Evolutionary conservation across 2,888 invertebrate species (phyloP).

Genomic region (Netelia virgata): DNA sequence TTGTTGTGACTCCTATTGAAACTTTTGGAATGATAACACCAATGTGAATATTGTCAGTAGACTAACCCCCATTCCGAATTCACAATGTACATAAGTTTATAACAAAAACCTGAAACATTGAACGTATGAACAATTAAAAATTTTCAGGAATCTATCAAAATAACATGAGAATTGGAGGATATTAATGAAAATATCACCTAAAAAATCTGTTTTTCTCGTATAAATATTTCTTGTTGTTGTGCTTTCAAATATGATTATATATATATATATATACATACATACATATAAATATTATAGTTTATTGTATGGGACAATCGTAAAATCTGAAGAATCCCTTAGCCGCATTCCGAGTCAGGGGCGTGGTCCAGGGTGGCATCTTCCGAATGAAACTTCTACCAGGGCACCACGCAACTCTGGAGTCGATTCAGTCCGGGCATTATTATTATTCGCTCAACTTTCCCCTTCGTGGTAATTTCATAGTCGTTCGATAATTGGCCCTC

Average conservation of each 20-base stretch:
- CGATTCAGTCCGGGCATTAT: slow-evolving; percentile 69
- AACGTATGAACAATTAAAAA: neutral
- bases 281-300: slow-evolving; percentile 23
- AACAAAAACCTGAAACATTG: neutral
- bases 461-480: slow-evolving; percentile 71
- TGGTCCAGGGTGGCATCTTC: slow-evolving; percentile 83
- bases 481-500: slow-evolving; percentile 75
- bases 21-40: slow-evolving; percentile 25
- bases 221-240: neutral
- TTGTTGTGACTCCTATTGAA: slow-evolving; percentile 48
- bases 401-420: slow-evolving; percentile 78
- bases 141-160: neutral
- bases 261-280: neutral
- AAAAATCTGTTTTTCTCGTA: neutral
- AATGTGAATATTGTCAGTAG: neutral
- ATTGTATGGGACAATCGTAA: slow-evolving; percentile 44
- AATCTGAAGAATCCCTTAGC: slow-evolving; percentile 59
- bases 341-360: slow-evolving; percentile 76
- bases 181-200: neutral
- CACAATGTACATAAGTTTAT: neutral
- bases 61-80: neutral
- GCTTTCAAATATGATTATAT: neutral
- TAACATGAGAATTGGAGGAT: neutral
- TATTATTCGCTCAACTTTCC: slow-evolving; percentile 73
- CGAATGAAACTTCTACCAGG: slow-evolving; percentile 82